Percentiles rank a stretch among this genome's conserved stretches.
These are phyloP conservation scores for Pentamera pediparva DNA, from an alignment of 53 echinoderm and acorn worm genomes.

Conservation along the genomic window DNA sequence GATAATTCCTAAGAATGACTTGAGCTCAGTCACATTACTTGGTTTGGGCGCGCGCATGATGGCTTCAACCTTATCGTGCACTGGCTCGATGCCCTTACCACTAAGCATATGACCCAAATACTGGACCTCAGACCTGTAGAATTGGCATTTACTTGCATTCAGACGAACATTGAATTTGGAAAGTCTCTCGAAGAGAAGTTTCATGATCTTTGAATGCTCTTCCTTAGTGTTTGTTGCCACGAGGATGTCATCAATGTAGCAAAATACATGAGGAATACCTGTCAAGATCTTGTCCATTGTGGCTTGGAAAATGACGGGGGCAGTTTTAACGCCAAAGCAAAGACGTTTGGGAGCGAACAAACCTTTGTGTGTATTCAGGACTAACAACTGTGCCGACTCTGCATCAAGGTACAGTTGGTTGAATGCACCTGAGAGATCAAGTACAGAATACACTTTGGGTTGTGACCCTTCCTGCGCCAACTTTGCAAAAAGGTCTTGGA, in stretches of 20 bases:
- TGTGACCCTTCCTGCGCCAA: slow-evolving; percentile 7
- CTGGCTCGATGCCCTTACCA: slow-evolving; percentile 13
- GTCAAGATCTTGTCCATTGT: slow-evolving; percentile 36
- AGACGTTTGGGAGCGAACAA: slow-evolving; percentile 18
- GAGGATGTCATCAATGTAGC: slow-evolving; percentile 33
- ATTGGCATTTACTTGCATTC: slow-evolving; percentile 20
- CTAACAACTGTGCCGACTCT: slow-evolving; percentile 22
- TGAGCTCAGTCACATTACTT: slow-evolving; percentile 25
- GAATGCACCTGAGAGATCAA: slow-evolving; percentile 40
- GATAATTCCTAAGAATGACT: slow-evolving; percentile 28
- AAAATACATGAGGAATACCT: slow-evolving; percentile 27
- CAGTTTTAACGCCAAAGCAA: slow-evolving; percentile 36
- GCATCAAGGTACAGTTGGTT: slow-evolving; percentile 16
- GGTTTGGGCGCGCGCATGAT: slow-evolving; percentile 6
- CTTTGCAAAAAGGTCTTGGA: slow-evolving; percentile 25
- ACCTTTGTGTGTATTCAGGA: slow-evolving; percentile 37
- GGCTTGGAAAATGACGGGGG: slow-evolving; percentile 34
- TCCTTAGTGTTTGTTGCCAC: slow-evolving; percentile 16
- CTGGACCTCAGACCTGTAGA: not conserved
- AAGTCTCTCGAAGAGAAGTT: not conserved
- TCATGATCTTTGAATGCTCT: slow-evolving; percentile 7
- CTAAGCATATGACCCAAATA: slow-evolving; percentile 18
- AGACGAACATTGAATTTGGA: slow-evolving; percentile 4
- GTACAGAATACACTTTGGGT: slow-evolving; percentile 34
- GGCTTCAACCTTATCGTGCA: slow-evolving; percentile 27